Conservation (phyloP, 2,113 vertebrate genomes). For the Coptodon bakossiorum region DNA sequence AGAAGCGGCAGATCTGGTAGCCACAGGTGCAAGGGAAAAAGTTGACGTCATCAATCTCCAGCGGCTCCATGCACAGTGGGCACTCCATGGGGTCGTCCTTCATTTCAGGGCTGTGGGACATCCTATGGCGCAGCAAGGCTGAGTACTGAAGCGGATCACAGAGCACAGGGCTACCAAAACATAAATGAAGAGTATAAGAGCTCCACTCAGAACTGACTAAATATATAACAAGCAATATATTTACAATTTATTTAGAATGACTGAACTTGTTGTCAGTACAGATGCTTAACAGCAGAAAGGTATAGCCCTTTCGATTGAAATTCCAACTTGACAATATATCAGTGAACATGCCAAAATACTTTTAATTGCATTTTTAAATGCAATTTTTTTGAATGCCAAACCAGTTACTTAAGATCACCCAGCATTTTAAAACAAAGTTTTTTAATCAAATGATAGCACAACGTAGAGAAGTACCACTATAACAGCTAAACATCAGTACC, state of each 20-base stretch:
- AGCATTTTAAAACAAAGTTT: neutral
- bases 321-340: neutral
- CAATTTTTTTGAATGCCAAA: neutral
- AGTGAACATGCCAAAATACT: neutral
- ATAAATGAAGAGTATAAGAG: neutral
- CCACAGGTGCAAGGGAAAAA: constrained; percentile 99
- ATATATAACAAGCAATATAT: neutral
- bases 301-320: neutral
- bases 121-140: constrained; percentile 65
- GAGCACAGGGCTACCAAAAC: constrained; percentile 40
- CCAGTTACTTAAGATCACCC: neutral
- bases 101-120: constrained; percentile 97
- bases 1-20: constrained; percentile 99
- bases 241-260: neutral
- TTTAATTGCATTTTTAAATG: neutral
- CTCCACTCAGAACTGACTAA: neutral
- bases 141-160: constrained; percentile 39
- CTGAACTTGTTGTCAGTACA: neutral
- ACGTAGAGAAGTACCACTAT: neutral
- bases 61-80: constrained; percentile 97
- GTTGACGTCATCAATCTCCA: constrained; percentile 99
- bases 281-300: neutral
- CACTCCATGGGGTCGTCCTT: constrained; percentile 99
- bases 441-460: neutral
- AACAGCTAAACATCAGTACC: neutral